phyloP scores from a whole-genome alignment of 2,113 vertebrate species.

The Lamprotornis superbus region DNA sequence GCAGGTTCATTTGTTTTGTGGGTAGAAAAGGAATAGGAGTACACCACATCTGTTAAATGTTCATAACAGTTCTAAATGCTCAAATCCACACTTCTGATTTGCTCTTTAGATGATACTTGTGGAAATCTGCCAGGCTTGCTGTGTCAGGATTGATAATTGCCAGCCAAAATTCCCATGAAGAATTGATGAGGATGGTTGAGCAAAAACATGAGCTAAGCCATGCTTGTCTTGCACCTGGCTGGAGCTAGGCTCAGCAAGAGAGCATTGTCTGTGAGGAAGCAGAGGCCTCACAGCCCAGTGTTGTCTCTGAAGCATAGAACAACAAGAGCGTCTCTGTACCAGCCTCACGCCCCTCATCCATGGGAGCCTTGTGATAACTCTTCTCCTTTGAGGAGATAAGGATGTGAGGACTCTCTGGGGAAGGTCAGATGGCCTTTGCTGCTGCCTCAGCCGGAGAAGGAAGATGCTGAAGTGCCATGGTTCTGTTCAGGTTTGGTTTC shows the following conservation, averaged over 20 bases:
- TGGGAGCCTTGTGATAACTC: background rate
- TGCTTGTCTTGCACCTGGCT: background rate
- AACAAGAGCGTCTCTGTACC: background rate
- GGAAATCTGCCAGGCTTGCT: background rate
- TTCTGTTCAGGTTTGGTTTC: background rate
- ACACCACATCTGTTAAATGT: background rate
- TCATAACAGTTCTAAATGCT: background rate
- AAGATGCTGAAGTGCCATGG: background rate
- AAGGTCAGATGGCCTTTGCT: background rate
- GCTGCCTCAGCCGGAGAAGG: background rate
- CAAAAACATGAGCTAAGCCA: background rate
- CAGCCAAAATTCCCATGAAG: background rate
- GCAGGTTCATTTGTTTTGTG: background rate
- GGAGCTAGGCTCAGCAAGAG: background rate
- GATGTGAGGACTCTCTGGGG: background rate
- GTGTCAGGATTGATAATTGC: background rate
- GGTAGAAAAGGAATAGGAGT: background rate
- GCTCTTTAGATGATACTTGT: background rate
- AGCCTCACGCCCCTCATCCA: background rate
- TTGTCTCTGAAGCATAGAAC: background rate
- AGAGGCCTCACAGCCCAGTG: background rate
- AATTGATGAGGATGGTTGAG: background rate
- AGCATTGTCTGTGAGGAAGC: background rate
- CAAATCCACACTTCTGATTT: background rate
- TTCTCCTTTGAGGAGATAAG: background rate